Evolutionary conservation across 2,888 invertebrate species (phyloP).

Genomic region (Trichogramma dendrolimi): DNA sequence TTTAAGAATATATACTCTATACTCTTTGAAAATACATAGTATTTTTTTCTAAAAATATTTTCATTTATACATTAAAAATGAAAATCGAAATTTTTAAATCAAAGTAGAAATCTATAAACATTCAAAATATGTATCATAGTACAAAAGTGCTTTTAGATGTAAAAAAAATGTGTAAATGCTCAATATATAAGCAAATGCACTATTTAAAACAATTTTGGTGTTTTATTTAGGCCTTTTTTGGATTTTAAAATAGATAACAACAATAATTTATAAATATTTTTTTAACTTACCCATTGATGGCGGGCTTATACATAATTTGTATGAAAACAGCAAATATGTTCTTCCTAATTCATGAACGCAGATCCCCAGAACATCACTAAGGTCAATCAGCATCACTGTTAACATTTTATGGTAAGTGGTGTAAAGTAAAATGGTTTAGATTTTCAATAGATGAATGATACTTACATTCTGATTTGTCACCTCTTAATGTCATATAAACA

Average conservation of each 20-base stretch:
- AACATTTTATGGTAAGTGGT: constrained; percentile 8
- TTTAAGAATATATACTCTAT: constrained; percentile 7
- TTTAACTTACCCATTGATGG: constrained; percentile 76
- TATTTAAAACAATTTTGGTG: constrained; percentile 7
- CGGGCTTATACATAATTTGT: constrained; percentile 84
- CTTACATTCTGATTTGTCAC: constrained; percentile 86
- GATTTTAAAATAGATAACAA: not conserved
- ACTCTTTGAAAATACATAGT: constrained; percentile 19
- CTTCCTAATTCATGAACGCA: constrained; percentile 94
- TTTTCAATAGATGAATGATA: constrained; percentile 14
- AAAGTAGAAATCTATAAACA: constrained; percentile 19
- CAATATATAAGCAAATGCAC: constrained; percentile 26
- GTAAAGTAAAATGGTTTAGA: constrained; percentile 5
- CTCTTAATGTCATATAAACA: constrained; percentile 93
- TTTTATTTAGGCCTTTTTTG: no score
- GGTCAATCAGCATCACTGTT: constrained; percentile 88
- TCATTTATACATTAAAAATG: constrained; percentile 13
- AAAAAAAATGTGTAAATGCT: constrained; percentile 27
- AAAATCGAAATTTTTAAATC: constrained; percentile 10
- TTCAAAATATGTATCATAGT: constrained; percentile 26
- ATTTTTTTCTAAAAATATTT: constrained; percentile 23
- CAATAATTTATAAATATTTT: constrained; percentile 18
- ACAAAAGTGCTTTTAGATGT: constrained; percentile 28
- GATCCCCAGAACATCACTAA: constrained; percentile 94
- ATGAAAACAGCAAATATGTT: constrained; percentile 83